These are phyloP conservation scores for Cataglyphis altisquamis DNA, from an alignment of 2,888 invertebrate genomes.

Conservation along the genomic window DNA sequence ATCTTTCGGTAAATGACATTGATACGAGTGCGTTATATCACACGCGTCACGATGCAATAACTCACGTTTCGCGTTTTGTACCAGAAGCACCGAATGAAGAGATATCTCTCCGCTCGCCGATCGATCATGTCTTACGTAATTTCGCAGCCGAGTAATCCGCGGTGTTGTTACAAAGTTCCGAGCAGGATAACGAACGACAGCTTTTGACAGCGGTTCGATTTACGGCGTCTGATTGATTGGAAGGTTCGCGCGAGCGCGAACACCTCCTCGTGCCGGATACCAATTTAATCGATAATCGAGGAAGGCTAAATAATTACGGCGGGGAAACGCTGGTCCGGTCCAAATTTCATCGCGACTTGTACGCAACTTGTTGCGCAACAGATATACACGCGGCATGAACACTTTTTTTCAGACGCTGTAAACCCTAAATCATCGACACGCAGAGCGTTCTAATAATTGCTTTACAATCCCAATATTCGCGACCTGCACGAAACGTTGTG, in stretches of 20 bases:
- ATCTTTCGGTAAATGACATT: constrained; percentile 12
- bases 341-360: constrained; percentile 31
- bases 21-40: neutral
- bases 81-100: constrained; percentile 27
- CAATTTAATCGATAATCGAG: constrained; percentile 56
- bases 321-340: neutral
- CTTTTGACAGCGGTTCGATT: constrained; percentile 51
- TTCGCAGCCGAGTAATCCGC: constrained; percentile 50
- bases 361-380: constrained; percentile 4
- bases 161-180: constrained; percentile 31
- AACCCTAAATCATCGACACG: constrained; percentile 21
- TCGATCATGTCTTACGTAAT: constrained; percentile 77
- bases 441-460: neutral
- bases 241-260: constrained; percentile 43
- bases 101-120: constrained; percentile 67
- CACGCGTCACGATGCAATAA: neutral
- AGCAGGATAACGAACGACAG: constrained; percentile 54
- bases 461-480: constrained; percentile 26
- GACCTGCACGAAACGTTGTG: constrained; percentile 13
- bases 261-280: constrained; percentile 24
- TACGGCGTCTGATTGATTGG: constrained; percentile 60
- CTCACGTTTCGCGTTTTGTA: constrained; percentile 1
- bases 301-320: constrained; percentile 46
- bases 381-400: neutral
- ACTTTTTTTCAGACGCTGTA: neutral